A percentile compares a stretch with the other conserved stretches of the same genome.
Conservation (phyloP, 2,113 vertebrate species). For the Leptodactylus fuscus region DNA sequence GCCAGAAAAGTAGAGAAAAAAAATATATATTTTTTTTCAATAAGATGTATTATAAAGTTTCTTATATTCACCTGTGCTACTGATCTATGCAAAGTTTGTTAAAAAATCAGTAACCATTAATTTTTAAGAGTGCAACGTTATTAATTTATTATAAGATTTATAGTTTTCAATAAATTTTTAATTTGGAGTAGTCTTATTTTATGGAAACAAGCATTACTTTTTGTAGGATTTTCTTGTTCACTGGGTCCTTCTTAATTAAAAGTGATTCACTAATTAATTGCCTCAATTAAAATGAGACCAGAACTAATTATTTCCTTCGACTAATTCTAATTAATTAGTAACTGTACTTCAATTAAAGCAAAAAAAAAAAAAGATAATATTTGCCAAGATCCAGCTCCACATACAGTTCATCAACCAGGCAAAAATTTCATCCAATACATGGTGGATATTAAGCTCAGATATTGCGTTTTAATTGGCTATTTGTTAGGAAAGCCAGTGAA, state of each 20-base stretch:
- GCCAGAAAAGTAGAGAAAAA: no score
- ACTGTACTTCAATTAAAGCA: no score
- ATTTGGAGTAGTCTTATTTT: no score
- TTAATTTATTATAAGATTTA: neutral
- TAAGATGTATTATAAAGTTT: no score
- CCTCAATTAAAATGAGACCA: neutral
- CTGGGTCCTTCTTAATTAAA: neutral
- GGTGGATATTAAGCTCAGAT: neutral
- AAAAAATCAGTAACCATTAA: no score
- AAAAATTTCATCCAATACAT: neutral
- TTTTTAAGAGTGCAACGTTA: no score
- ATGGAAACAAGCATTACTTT: neutral
- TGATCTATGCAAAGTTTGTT: no score
- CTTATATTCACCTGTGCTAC: no score
- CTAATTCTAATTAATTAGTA: constrained; percentile 4
- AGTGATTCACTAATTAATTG: neutral
- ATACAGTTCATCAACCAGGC: neutral
- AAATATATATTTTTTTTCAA: no score
- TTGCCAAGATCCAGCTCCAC: neutral
- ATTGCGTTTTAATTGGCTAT: neutral
- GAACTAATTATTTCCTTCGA: neutral
- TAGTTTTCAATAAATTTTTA: neutral
- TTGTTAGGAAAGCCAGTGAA: neutral
- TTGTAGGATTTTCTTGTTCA: neutral
- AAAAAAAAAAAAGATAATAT: neutral